Evolutionary conservation across 1,140 invertebrate species (phyloP), one percentile per base, ranked within the genome.

Genomic region (Diachasma alloeum): DNA sequence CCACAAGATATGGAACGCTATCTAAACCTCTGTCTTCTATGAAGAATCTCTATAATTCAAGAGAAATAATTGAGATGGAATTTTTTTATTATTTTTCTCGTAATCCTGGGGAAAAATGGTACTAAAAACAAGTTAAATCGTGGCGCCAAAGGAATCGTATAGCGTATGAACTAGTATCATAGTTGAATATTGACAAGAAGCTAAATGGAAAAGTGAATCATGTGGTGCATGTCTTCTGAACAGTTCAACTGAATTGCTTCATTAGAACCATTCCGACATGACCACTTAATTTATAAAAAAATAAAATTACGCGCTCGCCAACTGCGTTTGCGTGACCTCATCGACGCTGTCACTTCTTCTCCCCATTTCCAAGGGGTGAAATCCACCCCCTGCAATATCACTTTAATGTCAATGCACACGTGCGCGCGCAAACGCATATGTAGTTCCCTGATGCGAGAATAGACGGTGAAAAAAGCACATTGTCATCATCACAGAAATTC

Each of bases 271-370:
- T 48, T 44, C 19, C 4, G 17, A 6, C 42, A 8, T 48, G 2
- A 24, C 9, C 37, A 71, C 10, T 26, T 63, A 15, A 24, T 26
- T 63, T 0, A 11, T 10, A 71, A 44, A 39, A 77, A 31, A 3
- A 66, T 31, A 46, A 72, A 59, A 9, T 42, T 26, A 66, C 26
- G 13, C 66, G 66, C 53, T 67, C 39, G 5, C 68, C 17, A 24
- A 76, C 24, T 85, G 84, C 82, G 84, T 82, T 83, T 85, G 84
- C 84, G 84, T 82, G 81, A 79, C 74, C 77, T 78, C 81, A 85
- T 83, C 75, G 84, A 85, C 84, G 70, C 66, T 66, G 69, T 26
- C 46, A 71, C 78, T 53, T 80, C 67, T 80, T 78, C 79, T n/a
- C 78, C 70, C 71, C 79, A 71, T 81, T 53, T 53, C 66, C 74